Conservation (phyloP, 2,888 invertebrate species). For the Helicoverpa assulta region DNA sequence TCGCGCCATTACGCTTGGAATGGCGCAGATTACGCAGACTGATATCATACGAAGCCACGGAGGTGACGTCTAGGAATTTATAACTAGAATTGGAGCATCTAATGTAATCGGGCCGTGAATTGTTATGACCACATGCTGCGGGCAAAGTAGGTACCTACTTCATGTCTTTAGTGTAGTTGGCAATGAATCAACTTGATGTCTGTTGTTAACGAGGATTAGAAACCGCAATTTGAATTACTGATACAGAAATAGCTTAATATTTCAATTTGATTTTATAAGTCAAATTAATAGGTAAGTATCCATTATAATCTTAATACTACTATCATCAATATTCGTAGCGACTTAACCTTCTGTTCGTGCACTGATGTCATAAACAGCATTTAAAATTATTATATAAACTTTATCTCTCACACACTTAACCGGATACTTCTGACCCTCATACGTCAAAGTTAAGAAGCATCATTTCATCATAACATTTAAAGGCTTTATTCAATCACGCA, state of each 20-base stretch:
- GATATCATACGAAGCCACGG: constrained; percentile 69
- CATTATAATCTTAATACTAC: not conserved
- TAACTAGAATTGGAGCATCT: constrained; percentile 45
- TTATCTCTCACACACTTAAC: constrained; percentile 20
- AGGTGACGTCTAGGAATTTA: constrained; percentile 57
- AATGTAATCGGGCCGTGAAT: constrained; percentile 14
- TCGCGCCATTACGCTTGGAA: constrained; percentile 74
- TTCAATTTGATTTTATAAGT: constrained; percentile 13
- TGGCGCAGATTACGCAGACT: constrained; percentile 74
- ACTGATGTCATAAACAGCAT: constrained; percentile 2
- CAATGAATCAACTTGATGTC: constrained; percentile 29
- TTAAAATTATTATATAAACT: not conserved
- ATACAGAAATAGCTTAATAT: not conserved
- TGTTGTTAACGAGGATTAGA: constrained; percentile 9
- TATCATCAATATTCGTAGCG: not conserved
- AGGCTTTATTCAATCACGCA: constrained; percentile 73
- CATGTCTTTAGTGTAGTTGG: constrained; percentile 25
- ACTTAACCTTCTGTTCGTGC: constrained; percentile 15
- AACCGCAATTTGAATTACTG: constrained; percentile 1
- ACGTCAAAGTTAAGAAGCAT: constrained; percentile 55
- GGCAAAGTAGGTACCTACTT: constrained; percentile 14
- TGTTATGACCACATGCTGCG: constrained; percentile 34
- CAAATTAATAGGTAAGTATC: not conserved
- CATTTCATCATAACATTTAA: constrained; percentile 59
- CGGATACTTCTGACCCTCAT: constrained; percentile 42